Percentiles rank a stretch among this genome's conserved stretches.
phyloP scores from a whole-genome alignment of 2,113 vertebrate species.

The Platanista minor region DNA sequence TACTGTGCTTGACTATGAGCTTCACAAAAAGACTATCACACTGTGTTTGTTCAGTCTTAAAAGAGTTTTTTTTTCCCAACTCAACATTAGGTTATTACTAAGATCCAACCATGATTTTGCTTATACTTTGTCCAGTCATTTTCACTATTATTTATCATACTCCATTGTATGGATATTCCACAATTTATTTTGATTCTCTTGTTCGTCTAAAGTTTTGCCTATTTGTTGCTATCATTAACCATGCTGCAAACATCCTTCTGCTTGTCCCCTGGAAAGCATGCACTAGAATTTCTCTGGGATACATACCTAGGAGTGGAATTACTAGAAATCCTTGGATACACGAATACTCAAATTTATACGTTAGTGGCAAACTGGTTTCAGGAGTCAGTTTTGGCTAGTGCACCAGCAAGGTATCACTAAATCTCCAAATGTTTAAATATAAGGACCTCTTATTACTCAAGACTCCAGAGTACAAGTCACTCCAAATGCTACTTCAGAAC shows the following conservation, averaged over 20 bases:
- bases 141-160: background rate
- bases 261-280: background rate
- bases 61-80: background rate
- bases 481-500: background rate
- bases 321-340: background rate
- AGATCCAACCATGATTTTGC: background rate
- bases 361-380: background rate
- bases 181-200: background rate
- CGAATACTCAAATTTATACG: background rate
- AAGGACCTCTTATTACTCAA: background rate
- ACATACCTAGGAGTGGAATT: background rate
- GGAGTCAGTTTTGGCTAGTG: background rate
- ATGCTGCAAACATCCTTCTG: background rate
- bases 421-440: background rate
- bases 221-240: background rate
- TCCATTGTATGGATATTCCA: background rate
- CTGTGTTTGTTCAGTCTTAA: background rate
- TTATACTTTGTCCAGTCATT: background rate
- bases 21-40: background rate
- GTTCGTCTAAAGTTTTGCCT: background rate
- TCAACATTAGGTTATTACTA: background rate
- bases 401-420: background rate
- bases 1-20: background rate
- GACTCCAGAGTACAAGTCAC: background rate
- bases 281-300: background rate